These are phyloP conservation scores for Pristis pectinata DNA, from an alignment of 2,797 vertebrate genomes.

Conservation along the genomic window DNA sequence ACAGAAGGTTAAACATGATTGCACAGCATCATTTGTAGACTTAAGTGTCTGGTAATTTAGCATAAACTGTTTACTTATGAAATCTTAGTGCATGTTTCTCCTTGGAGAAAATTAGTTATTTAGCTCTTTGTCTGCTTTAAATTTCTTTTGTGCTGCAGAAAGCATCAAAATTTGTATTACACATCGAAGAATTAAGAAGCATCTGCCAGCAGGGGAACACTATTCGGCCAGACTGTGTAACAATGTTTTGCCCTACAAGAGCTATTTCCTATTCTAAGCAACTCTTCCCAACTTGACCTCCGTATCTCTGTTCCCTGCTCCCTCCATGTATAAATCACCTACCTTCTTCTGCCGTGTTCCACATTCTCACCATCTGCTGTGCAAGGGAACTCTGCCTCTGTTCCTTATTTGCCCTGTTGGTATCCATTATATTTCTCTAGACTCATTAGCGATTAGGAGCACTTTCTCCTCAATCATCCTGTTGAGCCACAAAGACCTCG, in stretches of 20 bases:
- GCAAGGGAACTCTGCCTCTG: not conserved
- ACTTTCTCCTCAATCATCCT: not conserved
- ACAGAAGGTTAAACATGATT: constrained; percentile 34
- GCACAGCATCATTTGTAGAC: constrained; percentile 18
- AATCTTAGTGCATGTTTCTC: constrained; percentile 18
- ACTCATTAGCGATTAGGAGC: no score
- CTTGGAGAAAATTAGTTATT: constrained; percentile 27
- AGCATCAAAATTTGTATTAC: not conserved
- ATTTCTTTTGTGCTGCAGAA: not conserved
- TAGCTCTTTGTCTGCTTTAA: not conserved
- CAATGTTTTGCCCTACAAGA: not conserved
- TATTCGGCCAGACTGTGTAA: not conserved
- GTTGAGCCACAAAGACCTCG: not conserved
- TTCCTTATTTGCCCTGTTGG: not conserved
- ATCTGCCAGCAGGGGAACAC: not conserved
- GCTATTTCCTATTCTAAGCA: not conserved
- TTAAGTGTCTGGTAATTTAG: constrained; percentile 26
- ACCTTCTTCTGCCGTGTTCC: not conserved
- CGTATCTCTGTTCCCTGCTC: not conserved
- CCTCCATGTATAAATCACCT: not conserved
- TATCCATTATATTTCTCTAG: not conserved
- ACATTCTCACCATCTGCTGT: not conserved
- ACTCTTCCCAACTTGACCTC: not conserved
- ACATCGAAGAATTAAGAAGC: not conserved
- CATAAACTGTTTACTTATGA: constrained; percentile 26